Evolutionary conservation across 1,140 invertebrate genomes (phyloP).

Genomic region (Popillia japonica): DNA sequence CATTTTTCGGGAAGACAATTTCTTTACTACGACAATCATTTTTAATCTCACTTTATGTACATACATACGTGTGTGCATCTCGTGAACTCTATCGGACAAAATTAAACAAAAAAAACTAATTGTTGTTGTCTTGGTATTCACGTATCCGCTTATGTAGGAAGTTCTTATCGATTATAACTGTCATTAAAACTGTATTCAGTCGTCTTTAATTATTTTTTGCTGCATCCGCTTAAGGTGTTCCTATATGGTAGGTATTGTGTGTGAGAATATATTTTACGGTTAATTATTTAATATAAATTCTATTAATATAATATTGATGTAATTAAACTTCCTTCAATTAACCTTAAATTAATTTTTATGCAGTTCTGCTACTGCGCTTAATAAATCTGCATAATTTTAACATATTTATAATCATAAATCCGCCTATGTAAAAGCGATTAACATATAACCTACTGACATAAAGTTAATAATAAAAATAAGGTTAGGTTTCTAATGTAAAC

Average conservation of each 20-base stretch:
- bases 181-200: conserved; percentile 12
- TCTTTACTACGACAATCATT: no score
- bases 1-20: no score
- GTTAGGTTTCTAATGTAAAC: no score
- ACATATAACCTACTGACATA: no score
- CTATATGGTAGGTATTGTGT: not conserved
- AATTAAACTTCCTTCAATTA: not conserved
- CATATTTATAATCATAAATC: no score
- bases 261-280: not conserved
- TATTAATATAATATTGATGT: not conserved
- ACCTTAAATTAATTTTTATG: not conserved
- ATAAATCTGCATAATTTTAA: no score
- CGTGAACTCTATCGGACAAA: not conserved
- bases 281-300: conserved; percentile 12
- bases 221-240: not conserved
- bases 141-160: conserved; percentile 4
- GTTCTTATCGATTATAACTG: not conserved
- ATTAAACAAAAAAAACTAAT: not conserved
- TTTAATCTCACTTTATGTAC: no score
- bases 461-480: no score
- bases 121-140: not conserved
- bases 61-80: no score
- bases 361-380: no score
- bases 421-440: no score
- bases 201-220: not conserved